A percentile compares a stretch with the other conserved stretches of the same genome.
Evolutionary conservation across 2,888 invertebrate genomes (phyloP).

Genomic region (Pseudeuparius sepicola): DNA sequence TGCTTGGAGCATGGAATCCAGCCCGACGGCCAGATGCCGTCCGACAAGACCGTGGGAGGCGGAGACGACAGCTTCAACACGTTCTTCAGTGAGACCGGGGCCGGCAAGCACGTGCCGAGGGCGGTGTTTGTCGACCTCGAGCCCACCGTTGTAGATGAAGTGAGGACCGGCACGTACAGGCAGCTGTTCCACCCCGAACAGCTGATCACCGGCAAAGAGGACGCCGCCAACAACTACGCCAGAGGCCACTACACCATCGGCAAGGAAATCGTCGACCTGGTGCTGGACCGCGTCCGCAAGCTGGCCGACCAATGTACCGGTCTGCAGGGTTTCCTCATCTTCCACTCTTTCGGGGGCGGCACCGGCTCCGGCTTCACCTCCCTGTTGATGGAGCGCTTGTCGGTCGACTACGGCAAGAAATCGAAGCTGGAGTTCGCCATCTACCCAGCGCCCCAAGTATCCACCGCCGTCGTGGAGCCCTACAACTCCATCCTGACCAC

Average conservation of each 20-base stretch:
- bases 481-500: conserved; percentile 86
- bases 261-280: conserved; percentile 59
- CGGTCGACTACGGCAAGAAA: conserved; percentile 77
- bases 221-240: conserved; percentile 77
- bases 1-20: conserved; percentile 67
- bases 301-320: conserved; percentile 52
- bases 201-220: conserved; percentile 71
- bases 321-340: conserved; percentile 53
- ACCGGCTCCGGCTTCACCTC: conserved; percentile 68
- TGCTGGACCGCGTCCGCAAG: conserved; percentile 57
- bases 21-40: conserved; percentile 47
- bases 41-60: conserved; percentile 20
- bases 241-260: conserved; percentile 75
- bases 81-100: conserved; percentile 48
- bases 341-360: conserved; percentile 64
- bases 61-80: conserved; percentile 38
- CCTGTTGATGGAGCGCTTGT: conserved; percentile 52
- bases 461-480: conserved; percentile 65
- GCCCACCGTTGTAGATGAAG: conserved; percentile 70
- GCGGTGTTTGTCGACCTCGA: conserved; percentile 79
- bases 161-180: conserved; percentile 24
- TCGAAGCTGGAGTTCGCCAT: conserved; percentile 69
- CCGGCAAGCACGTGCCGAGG: conserved; percentile 71
- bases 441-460: conserved; percentile 70
- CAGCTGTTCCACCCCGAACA: conserved; percentile 65